Conservation (phyloP, 2,888 invertebrate species). For the Phymatocera aterrima region DNA sequence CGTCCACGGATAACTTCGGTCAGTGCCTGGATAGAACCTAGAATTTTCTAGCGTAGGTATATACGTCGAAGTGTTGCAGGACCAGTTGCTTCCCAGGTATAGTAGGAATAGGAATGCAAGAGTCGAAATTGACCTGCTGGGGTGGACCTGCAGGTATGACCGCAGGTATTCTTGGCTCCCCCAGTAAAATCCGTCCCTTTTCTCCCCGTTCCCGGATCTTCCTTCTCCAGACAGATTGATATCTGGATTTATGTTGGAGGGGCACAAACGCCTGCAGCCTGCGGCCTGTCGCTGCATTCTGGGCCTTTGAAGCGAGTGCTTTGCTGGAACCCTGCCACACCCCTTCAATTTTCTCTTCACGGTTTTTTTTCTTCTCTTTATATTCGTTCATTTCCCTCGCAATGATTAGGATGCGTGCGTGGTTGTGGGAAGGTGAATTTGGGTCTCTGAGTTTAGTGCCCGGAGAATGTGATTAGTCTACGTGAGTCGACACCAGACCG, state of each 20-base stretch:
- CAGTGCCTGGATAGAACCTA: neutral
- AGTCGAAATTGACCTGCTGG: neutral
- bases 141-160: neutral
- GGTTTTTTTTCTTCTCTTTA: no score
- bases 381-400: neutral
- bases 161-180: neutral
- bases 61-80: neutral
- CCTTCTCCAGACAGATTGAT: slow-evolving; percentile 10
- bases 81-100: slow-evolving; percentile 35
- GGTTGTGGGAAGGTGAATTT: neutral
- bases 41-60: neutral
- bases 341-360: neutral
- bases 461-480: neutral
- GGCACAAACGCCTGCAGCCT: neutral
- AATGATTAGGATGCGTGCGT: neutral
- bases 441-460: neutral
- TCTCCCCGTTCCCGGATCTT: neutral
- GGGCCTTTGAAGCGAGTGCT: no score
- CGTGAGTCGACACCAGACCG: neutral
- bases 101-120: neutral
- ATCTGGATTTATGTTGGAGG: no score
- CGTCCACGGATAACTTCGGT: no score
- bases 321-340: neutral
- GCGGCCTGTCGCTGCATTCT: neutral
- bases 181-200: neutral